A percentile compares a stretch with the other conserved stretches of the same genome.
Conservation (phyloP, 1,140 invertebrate genomes). For the Mya arenaria region DNA sequence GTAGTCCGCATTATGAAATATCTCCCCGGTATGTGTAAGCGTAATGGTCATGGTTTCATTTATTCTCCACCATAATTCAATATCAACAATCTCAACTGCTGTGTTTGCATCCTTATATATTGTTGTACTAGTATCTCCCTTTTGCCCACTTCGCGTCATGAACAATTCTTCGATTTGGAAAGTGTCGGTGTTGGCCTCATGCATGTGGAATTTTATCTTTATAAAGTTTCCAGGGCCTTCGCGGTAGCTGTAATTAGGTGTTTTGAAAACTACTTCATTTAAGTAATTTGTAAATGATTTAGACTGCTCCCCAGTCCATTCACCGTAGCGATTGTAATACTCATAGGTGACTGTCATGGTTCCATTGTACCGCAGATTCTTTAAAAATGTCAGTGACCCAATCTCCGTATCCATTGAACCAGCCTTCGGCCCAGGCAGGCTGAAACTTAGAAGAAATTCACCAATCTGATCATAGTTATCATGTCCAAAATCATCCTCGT, state of each 20-base stretch:
- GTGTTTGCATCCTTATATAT: slow-evolving; percentile 44
- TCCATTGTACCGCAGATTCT: background rate
- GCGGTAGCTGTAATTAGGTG: slow-evolving; percentile 62
- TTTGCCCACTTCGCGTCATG: background rate
- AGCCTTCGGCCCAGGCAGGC: slow-evolving; percentile 33
- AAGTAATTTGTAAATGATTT: background rate
- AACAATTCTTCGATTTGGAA: background rate
- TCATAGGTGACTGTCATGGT: slow-evolving; percentile 13
- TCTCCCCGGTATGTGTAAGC: slow-evolving; percentile 14
- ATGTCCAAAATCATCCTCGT: background rate
- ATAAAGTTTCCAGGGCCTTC: slow-evolving; percentile 28
- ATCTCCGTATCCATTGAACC: slow-evolving; percentile 61
- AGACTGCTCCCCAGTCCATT: slow-evolving; percentile 3
- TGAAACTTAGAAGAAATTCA: slow-evolving; percentile 51
- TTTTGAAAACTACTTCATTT: background rate
- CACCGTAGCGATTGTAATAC: slow-evolving; percentile 40
- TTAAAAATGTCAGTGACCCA: slow-evolving; percentile 50
- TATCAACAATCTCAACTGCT: slow-evolving; percentile 62
- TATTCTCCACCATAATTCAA: slow-evolving; percentile 69
- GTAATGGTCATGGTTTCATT: slow-evolving; percentile 55
- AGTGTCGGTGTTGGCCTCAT: background rate
- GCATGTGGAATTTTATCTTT: slow-evolving; percentile 2
- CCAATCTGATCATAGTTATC: background rate
- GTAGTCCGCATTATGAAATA: background rate
- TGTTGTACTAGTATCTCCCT: background rate